Percentiles rank a stretch among this genome's conserved stretches.
Evolutionary conservation across 37 sponge, comb jelly and placozoan genomes (phyloP).

Genomic region (Spongia lamella): DNA sequence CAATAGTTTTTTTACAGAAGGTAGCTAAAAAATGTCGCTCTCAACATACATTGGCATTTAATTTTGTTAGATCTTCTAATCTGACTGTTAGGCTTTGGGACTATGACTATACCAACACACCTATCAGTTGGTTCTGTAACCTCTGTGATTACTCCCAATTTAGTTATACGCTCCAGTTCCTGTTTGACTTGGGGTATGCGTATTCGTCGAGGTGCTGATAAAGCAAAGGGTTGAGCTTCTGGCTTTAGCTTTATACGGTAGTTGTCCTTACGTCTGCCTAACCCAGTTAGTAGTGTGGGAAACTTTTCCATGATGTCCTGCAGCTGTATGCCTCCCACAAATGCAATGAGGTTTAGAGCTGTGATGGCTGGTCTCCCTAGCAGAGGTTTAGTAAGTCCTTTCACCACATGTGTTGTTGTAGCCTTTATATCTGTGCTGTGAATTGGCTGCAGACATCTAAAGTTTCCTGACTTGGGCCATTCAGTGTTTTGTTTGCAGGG

Average conservation of each 20-base stretch:
- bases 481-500: not conserved
- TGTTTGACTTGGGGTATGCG: conserved; percentile 17
- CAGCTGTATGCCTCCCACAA: too few species aligned
- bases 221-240: conserved; percentile 3
- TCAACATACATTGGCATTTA: conserved; percentile 16
- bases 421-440: too few species aligned
- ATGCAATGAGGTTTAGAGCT: too few species aligned
- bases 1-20: too few species aligned
- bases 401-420: too few species aligned
- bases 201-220: conserved; percentile 1
- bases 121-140: conserved; percentile 2
- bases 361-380: too few species aligned
- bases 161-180: conserved; percentile 20
- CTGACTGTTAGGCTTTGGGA: conserved; percentile 8
- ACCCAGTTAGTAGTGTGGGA: not conserved
- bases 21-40: conserved; percentile 29
- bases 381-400: too few species aligned
- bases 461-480: not conserved
- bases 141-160: conserved; percentile 17
- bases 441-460: too few species aligned
- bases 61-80: too few species aligned
- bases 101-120: not conserved
- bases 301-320: not conserved
- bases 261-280: not conserved
- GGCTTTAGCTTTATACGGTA: not conserved